These are phyloP conservation scores for Diplodus puntazzo DNA, from an alignment of 2,797 vertebrate genomes.

Conservation along the genomic window DNA sequence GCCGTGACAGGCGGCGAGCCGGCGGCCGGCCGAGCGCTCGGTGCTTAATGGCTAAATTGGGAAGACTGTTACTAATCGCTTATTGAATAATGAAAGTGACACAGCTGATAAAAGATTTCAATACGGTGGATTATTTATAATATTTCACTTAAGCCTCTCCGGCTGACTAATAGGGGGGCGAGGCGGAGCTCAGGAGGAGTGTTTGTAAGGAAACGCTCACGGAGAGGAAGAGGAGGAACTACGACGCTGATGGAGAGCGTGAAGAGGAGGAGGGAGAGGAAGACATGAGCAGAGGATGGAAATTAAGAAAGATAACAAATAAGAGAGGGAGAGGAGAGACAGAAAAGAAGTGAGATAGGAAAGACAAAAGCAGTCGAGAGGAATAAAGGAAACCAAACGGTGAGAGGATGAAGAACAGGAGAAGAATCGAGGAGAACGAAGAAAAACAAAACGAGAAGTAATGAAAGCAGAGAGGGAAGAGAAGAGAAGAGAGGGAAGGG, in stretches of 20 bases:
- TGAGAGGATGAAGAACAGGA: not conserved
- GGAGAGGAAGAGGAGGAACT: slow-evolving; percentile 10
- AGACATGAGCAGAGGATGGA: too few relatives aligned
- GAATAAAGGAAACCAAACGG: not conserved
- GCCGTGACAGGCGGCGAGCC: slow-evolving; percentile 75
- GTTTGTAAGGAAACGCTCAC: slow-evolving; percentile 2
- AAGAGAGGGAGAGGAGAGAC: not conserved
- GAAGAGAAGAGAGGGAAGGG: not conserved
- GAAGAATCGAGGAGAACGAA: not conserved
- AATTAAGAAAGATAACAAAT: not conserved
- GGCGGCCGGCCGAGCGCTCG: slow-evolving; percentile 62
- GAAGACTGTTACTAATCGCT: slow-evolving; percentile 90
- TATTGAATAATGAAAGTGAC: slow-evolving; percentile 96
- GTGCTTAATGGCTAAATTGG: slow-evolving; percentile 90
- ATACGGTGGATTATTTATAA: slow-evolving; percentile 92
- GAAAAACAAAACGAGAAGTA: too few relatives aligned
- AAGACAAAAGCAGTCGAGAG: too few relatives aligned
- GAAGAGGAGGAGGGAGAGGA: not conserved
- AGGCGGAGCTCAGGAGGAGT: slow-evolving; percentile 41
- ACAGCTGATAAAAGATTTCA: slow-evolving; percentile 96
- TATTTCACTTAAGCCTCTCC: slow-evolving; percentile 89
- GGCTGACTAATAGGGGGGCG: slow-evolving; percentile 85
- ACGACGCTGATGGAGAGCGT: not conserved
- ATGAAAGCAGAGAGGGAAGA: not conserved
- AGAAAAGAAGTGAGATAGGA: not conserved